Evolutionary conservation across 1,140 invertebrate genomes (phyloP).

Genomic region (Megathymus violae): DNA sequence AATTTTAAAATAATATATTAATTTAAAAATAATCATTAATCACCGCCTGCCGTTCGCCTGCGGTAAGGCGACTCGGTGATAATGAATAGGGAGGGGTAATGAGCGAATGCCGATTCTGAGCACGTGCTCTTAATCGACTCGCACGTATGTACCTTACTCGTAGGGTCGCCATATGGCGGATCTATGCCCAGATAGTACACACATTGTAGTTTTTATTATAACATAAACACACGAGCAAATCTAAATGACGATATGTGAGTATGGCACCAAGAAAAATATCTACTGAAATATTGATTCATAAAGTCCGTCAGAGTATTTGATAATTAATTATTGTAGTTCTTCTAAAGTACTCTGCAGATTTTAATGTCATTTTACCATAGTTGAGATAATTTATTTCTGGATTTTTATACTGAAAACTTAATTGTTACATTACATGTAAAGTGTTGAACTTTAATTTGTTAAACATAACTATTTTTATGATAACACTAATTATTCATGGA

Average conservation of each 20-base stretch:
- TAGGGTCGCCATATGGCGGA: conserved; percentile 19
- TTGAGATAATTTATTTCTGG: no score
- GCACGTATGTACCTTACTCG: conserved; percentile 38
- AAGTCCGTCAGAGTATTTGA: no score
- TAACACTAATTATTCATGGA: no score
- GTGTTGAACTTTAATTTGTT: no score
- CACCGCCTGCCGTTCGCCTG: conserved; percentile 40
- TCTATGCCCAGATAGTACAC: conserved; percentile 15
- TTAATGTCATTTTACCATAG: no score
- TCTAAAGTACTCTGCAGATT: no score
- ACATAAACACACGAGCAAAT: conserved; percentile 19
- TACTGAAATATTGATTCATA: not conserved
- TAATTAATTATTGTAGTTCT: no score
- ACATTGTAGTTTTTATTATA: conserved; percentile 20
- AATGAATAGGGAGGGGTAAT: conserved; percentile 73
- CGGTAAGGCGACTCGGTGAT: conserved; percentile 54
- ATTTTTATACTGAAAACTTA: no score
- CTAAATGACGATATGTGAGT: conserved; percentile 1
- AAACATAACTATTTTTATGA: no score
- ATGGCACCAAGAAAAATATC: not conserved
- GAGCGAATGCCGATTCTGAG: conserved; percentile 68
- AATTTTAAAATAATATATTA: no score
- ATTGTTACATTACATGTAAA: no score
- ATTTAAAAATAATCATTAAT: not conserved
- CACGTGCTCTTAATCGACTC: conserved; percentile 71